Conservation (phyloP, 30 jellyfish, hydroid and myxozoan genomes). For the Phacellophora camtschatica region DNA sequence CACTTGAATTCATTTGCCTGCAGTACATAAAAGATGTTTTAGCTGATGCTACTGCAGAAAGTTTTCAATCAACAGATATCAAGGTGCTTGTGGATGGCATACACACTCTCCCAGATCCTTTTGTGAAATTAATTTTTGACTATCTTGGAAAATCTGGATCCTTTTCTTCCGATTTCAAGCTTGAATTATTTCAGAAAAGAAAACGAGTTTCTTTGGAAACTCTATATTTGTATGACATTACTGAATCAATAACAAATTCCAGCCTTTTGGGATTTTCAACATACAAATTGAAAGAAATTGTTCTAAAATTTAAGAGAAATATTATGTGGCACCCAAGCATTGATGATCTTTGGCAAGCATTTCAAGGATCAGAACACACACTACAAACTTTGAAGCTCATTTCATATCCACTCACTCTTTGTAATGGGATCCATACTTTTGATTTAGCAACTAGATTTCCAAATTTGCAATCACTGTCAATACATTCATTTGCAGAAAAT, state of each 20-base stretch:
- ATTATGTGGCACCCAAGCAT: neutral
- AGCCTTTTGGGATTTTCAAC: constrained; percentile 4
- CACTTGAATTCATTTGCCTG: constrained; percentile 35
- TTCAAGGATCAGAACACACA: constrained; percentile 36
- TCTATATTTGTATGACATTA: constrained; percentile 13
- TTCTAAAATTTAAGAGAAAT: neutral
- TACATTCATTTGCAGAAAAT: constrained; percentile 8
- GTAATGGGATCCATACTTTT: constrained; percentile 16
- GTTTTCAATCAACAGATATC: too few species aligned
- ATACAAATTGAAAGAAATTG: constrained; percentile 23
- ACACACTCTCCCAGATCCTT: constrained; percentile 22
- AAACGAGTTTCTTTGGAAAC: neutral
- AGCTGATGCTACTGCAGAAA: too few species aligned
- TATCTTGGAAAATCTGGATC: constrained; percentile 32
- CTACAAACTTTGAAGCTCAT: constrained; percentile 16
- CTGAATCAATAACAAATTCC: neutral
- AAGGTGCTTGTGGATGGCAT: neutral
- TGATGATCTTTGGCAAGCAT: constrained; percentile 31
- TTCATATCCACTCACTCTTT: neutral
- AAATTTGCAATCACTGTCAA: constrained; percentile 17
- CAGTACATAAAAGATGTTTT: neutral
- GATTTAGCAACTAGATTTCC: constrained; percentile 45
- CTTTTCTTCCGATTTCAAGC: constrained; percentile 14
- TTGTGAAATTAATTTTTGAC: constrained; percentile 7
- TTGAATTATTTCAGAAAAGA: neutral